Base-by-base conservation (phyloP, 1,140 invertebrate species). In the Odontomachus brunneus region DNA sequence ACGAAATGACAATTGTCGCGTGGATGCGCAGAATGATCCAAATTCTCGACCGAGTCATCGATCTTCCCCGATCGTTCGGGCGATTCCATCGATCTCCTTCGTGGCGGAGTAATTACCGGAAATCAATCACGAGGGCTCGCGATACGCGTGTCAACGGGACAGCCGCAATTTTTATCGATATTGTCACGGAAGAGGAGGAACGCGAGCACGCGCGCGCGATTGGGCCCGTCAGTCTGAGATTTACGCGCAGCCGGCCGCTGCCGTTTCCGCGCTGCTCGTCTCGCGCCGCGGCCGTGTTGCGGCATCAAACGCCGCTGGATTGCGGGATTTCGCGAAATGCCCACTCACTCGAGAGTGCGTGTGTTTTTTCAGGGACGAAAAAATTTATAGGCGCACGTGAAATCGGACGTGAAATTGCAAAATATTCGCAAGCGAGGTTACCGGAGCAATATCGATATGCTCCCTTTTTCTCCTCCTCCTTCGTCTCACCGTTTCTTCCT, bases 361-460 rank as follows among this genome's bases (percentile, higher is more conserved):
- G 22, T 44, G 29, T 80, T 29, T 72, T 55, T 75, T 76, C 66
- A 53, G 44, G 33, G 24, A 48, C 29, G 24, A 19, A 33, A 48
- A 55, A 87, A 81, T 87, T 87, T 84, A 87, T 87, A 81, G 74
- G 48, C 22, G 57, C 29, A 14, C 38, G 2, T 48, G 81, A 80
- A 87, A 87, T 55, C 72, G 66, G 83, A 72, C 85, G 49, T 29
- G 22, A 69, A 84, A 87, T 87, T 87, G 85, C 59, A 57, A 88
- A 87, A 87, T 87, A 87, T 87, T 81, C 82, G 69, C 55, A 51
- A 63, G 48, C 9, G 24, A 33, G 71, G 57, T 87, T 51, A 55
- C 71, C 69, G 49, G 72, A 84, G 44, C 48, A 63, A 33, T 51
- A 44, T 51, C 51, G 26, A 26, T 38, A 26, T 17, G 49, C 15